phyloP scores from a whole-genome alignment of 2,888 invertebrate genomes.

The Trichopria drosophilae region DNA sequence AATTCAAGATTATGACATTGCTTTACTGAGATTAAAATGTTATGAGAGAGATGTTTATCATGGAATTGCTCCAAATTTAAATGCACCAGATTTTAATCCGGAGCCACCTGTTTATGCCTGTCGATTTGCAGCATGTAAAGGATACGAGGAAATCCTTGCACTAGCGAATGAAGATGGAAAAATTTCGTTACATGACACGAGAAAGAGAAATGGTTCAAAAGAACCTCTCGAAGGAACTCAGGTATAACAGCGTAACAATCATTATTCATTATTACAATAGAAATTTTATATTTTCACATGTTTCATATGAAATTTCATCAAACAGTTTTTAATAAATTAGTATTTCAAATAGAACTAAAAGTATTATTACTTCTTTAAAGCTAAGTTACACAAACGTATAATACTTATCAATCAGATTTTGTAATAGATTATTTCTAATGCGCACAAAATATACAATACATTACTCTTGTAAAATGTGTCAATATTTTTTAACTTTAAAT shows the following conservation, averaged over 20 bases:
- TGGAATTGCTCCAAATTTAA: conserved; percentile 63
- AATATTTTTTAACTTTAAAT: too few relatives aligned
- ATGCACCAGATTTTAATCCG: conserved; percentile 62
- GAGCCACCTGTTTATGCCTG: conserved; percentile 80
- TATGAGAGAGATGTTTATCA: conserved; percentile 67
- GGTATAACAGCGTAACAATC: too few relatives aligned
- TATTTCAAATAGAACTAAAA: too few relatives aligned
- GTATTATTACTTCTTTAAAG: too few relatives aligned
- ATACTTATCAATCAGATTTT: too few relatives aligned
- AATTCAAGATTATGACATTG: conserved; percentile 65
- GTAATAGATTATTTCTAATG: too few relatives aligned
- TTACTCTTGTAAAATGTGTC: too few relatives aligned
- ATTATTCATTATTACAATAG: not conserved
- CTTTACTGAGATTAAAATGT: conserved; percentile 68
- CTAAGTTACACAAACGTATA: too few relatives aligned
- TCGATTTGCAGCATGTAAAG: conserved; percentile 71
- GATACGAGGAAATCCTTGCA: conserved; percentile 73
- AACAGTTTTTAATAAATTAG: not conserved
- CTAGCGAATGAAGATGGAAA: conserved; percentile 86
- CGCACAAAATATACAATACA: too few relatives aligned
- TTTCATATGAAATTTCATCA: not conserved
- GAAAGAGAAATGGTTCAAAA: conserved; percentile 32
- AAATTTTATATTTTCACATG: not conserved
- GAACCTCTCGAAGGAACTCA: conserved; percentile 58
- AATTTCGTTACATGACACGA: conserved; percentile 62